Evolutionary conservation across 64 coral and sea anemone genomes (phyloP), one percentile per base, ranked within the genome.

Genomic region (Platygyra sinensis): DNA sequence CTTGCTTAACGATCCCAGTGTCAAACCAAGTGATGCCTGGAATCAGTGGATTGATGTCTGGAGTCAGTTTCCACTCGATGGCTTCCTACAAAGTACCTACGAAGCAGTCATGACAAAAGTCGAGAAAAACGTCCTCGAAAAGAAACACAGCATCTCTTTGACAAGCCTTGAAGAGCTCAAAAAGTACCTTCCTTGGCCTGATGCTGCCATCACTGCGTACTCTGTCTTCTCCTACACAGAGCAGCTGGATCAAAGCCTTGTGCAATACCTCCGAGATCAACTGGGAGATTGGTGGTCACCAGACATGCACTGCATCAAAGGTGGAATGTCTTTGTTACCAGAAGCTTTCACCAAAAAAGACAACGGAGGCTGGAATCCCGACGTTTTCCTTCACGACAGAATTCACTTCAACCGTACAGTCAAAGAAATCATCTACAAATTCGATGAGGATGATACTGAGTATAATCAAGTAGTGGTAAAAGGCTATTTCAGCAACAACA

Each of bases 11-110:
- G 18, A 17, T 46, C 42, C 42, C 17, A 25, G 13, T 29, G 24
- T 60, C 14, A 8, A 89, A 25, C 74, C 60, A 65, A 16, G 77
- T 22, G 76, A 55, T 52, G 38, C 42, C 62, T 89, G 87, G 87
- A 42, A 63, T 52, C 15, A 63, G 12, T 80, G 87, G 87, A 89
- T 79, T 79, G 76, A 89, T 71, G 2, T 79, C 29, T 89, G 87
- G 74, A 89, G 87, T 80, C 87, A 89, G 39, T 89, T 89, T 54
- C 15, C 87, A 69, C 78, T 89, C n/a, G 61, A 89, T 49, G 67
- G 76, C 0, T 89, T 89, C 74, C 9, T 89, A n/a, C 74, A 89
- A 33, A 89, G 87, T 77, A 89, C 59, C 39, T 51, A 67, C 63
- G 75, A 78, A 64, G 87, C 30, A 16, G 64, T 89, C 64, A 30